Evolutionary conservation across 2,113 vertebrate species (phyloP).

Genomic region (Peromyscus leucopus): DNA sequence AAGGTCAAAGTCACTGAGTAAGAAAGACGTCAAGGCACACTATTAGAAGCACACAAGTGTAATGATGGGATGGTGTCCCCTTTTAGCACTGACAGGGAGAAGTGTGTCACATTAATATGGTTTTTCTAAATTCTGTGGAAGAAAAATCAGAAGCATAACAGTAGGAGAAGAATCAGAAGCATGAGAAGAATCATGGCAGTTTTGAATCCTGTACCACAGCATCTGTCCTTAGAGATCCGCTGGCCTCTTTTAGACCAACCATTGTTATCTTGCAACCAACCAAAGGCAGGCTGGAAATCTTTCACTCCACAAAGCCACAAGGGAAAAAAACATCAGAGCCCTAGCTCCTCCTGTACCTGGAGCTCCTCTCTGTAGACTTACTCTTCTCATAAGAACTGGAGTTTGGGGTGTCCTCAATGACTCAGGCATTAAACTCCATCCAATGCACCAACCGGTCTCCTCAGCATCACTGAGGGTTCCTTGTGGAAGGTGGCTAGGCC

Average conservation of each 20-base stretch:
- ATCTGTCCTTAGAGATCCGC: not conserved
- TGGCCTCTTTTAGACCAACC: not conserved
- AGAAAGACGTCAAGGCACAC: conserved; percentile 37
- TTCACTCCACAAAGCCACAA: not conserved
- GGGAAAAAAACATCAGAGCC: accelerated
- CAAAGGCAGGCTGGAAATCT: not conserved
- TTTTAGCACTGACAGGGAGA: conserved; percentile 28
- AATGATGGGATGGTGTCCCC: not conserved
- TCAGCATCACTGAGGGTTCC: too few relatives aligned
- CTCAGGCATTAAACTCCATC: accelerated
- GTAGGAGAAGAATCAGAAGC: not conserved
- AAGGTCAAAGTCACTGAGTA: conserved; percentile 1
- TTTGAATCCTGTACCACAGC: not conserved
- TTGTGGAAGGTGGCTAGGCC: not conserved
- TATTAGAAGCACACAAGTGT: not conserved
- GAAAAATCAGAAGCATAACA: not conserved
- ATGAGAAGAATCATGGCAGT: not conserved
- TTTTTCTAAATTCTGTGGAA: conserved; percentile 27
- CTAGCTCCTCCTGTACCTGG: accelerated
- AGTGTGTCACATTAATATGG: conserved; percentile 5
- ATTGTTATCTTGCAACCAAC: not conserved
- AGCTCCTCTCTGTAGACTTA: not conserved
- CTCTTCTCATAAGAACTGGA: too few relatives aligned
- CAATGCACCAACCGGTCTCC: not conserved
- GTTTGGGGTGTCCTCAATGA: not conserved